A percentile compares a stretch with the other conserved stretches of the same genome.
Evolutionary conservation across 2,797 vertebrate species (phyloP).

Genomic region (Telmatherina bonti): DNA sequence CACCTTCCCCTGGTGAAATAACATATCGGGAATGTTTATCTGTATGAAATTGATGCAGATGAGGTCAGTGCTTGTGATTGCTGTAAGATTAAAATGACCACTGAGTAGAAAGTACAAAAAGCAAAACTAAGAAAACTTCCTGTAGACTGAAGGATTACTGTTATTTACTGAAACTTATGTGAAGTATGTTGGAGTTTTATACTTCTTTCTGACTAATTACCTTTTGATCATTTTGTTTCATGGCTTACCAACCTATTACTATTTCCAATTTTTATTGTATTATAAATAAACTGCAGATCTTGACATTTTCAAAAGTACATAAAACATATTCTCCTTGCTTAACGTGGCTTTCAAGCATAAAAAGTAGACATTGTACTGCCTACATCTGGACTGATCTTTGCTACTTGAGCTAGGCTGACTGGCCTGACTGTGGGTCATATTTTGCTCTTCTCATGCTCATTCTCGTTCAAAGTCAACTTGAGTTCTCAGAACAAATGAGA

Average conservation of each 20-base stretch:
- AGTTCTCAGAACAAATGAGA: not conserved
- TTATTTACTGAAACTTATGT: not conserved
- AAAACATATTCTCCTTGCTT: too few species aligned
- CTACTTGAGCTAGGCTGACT: not conserved
- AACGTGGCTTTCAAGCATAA: too few species aligned
- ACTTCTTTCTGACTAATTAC: too few species aligned
- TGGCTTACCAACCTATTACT: too few species aligned
- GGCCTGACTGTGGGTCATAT: too few species aligned
- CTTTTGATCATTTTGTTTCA: too few species aligned
- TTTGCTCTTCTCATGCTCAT: too few species aligned
- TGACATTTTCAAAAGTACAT: too few species aligned
- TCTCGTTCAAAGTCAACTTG: too few species aligned
- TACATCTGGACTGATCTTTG: not conserved
- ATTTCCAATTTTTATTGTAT: too few species aligned
- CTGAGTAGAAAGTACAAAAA: not conserved
- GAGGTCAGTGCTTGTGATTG: not conserved
- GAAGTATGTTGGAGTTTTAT: not conserved
- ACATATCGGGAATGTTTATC: not conserved
- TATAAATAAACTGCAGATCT: too few species aligned
- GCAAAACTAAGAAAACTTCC: not conserved
- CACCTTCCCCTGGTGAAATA: not conserved
- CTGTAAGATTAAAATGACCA: not conserved
- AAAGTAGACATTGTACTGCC: too few species aligned
- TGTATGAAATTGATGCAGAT: constrained; percentile 6
- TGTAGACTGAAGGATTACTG: not conserved